These are phyloP conservation scores for Pentamera pediparva DNA, from an alignment of 53 echinoderm and acorn worm genomes.

Conservation along the genomic window DNA sequence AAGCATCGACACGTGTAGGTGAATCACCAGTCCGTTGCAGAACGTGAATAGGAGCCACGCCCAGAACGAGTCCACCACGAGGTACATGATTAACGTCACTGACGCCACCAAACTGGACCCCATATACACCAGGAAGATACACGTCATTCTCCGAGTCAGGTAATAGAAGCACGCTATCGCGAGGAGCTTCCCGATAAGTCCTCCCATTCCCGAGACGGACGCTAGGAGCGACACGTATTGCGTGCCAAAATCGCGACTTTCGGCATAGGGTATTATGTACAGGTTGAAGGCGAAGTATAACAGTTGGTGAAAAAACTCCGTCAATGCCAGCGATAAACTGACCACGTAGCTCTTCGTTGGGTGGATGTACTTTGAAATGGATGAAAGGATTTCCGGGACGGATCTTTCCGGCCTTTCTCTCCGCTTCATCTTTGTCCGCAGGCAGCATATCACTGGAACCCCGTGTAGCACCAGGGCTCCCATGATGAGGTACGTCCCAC, in stretches of 20 bases:
- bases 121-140: not conserved
- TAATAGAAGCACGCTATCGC: not conserved
- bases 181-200: not conserved
- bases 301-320: not conserved
- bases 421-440: not conserved
- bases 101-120: not conserved
- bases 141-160: not conserved
- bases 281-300: constrained; percentile 15
- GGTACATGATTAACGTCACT: not conserved
- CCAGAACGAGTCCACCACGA: not conserved
- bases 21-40: not conserved
- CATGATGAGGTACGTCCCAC: not conserved
- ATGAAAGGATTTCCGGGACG: not conserved
- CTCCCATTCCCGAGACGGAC: not conserved
- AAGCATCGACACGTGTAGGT: constrained; percentile 7
- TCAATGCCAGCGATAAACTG: not conserved
- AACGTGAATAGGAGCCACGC: not conserved
- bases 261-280: constrained; percentile 2
- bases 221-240: not conserved
- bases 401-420: too few relatives aligned
- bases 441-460: not conserved
- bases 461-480: not conserved
- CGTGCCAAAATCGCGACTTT: not conserved
- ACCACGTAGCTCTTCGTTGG: not conserved
- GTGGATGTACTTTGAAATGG: not conserved